These are phyloP conservation scores for Miltochrista miniata DNA, from an alignment of 2,888 invertebrate genomes.

Conservation along the genomic window DNA sequence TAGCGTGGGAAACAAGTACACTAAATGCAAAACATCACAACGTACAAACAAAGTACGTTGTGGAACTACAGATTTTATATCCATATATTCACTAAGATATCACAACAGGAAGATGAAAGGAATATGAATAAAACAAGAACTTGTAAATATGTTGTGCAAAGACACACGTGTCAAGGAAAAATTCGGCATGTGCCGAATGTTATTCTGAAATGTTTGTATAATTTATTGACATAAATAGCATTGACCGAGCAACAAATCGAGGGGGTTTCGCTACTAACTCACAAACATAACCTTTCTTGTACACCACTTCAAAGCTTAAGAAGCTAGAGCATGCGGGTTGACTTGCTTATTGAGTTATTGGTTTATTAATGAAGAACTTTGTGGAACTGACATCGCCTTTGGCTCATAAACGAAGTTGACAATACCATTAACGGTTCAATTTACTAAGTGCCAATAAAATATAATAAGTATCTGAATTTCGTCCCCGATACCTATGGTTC, in stretches of 20 bases:
- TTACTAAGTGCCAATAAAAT: conserved; percentile 32
- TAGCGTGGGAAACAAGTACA: conserved; percentile 74
- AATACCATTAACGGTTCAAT: conserved; percentile 59
- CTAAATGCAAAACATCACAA: conserved; percentile 51
- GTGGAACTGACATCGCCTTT: conserved; percentile 36
- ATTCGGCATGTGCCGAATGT: background rate
- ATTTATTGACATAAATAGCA: conserved; percentile 15
- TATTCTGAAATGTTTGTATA: conserved; percentile 7
- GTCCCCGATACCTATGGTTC: conserved; percentile 15
- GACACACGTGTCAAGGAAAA: conserved; percentile 3
- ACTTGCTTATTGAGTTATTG: conserved; percentile 41
- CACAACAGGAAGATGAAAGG: background rate
- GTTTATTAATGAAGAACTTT: background rate
- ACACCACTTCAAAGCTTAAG: conserved; percentile 58
- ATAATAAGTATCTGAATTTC: conserved; percentile 20
- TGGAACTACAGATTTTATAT: conserved; percentile 24
- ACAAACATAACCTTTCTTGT: conserved; percentile 37
- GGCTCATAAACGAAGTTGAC: conserved; percentile 52
- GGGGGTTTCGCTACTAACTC: conserved; percentile 37
- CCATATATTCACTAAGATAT: background rate
- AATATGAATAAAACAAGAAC: conserved; percentile 5
- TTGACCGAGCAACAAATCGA: conserved; percentile 22
- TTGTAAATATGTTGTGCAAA: conserved; percentile 2
- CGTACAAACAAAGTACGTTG: conserved; percentile 23
- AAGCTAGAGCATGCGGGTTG: conserved; percentile 69